Percentiles rank a stretch among this genome's conserved stretches.
Conservation (phyloP, 2,888 invertebrate genomes). For the Agrilus mali region DNA sequence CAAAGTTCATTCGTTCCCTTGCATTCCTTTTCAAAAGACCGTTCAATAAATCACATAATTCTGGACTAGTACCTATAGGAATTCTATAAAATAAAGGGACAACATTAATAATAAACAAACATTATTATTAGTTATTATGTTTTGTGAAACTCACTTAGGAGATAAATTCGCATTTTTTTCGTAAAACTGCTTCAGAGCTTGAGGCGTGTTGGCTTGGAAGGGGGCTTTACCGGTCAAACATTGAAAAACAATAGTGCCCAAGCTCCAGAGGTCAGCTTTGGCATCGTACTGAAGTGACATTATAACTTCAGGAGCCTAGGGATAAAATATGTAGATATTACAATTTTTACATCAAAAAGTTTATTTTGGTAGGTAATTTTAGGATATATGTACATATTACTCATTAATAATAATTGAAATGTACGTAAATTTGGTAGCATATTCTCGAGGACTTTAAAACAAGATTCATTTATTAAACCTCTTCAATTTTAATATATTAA, state of each 20-base stretch:
- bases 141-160: constrained; percentile 58
- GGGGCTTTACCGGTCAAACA: constrained; percentile 98
- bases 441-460: no score
- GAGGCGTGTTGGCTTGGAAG: constrained; percentile 95
- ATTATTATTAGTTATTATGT: no score
- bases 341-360: neutral
- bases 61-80: constrained; percentile 84
- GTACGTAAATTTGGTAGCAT: no score
- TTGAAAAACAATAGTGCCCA: constrained; percentile 83
- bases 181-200: constrained; percentile 92
- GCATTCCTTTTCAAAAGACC: constrained; percentile 85
- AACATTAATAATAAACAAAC: neutral
- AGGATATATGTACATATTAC: neutral
- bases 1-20: constrained; percentile 90
- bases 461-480: no score
- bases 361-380: neutral
- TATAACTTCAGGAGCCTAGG: constrained; percentile 93
- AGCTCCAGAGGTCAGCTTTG: constrained; percentile 98
- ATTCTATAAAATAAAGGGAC: constrained; percentile 49
- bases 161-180: constrained; percentile 86
- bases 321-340: constrained; percentile 15
- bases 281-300: constrained; percentile 98
- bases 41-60: constrained; percentile 74
- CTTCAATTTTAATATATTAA: no score
- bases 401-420: no score